Evolutionary conservation across 2,113 vertebrate species (phyloP), one percentile per base, ranked within the genome.

Genomic region (Sterrhoptilus dennistouni): DNA sequence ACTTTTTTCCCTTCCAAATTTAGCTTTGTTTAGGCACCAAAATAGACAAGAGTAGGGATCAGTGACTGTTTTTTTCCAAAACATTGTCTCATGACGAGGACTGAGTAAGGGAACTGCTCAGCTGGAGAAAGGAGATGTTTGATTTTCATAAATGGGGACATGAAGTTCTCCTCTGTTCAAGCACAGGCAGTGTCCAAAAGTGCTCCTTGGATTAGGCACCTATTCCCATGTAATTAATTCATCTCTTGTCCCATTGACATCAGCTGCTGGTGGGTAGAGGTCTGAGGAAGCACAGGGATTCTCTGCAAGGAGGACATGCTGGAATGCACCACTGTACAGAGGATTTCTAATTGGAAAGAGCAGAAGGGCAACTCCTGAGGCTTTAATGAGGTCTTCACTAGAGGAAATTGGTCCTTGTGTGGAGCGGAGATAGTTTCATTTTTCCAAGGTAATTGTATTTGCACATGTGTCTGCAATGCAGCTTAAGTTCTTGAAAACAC

Each of bases 1-100:
- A 47, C 68, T 94, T 93, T 85, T 88, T 66, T 88, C 54, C n/a
- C 20, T 86, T 88, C 93, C 91, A 92, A 89, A 93, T 95, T 96
- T 92, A 95, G 94, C 89, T 86, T 54, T 63, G 33, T 82, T 93
- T 70, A 65, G 60, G 45, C 80, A 86, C 86, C 49, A 77, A 90
- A 96, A 92, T 92, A 97, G 93, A 66, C 35, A 25, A 63, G 76
- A 89, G 83, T 66, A 78, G 54, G 35, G 79, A 90, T 63, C 0
- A 0, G 86, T 92, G 90, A 95, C 79, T 80, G 29, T 0, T 57
- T 94, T 85, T 96, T 95, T 96, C 83, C 94, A 95, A 96, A 90
- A 84, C 95, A 94, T 31, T 88, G 83, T 95, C 72, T 90, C 87
- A 56, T 27, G 25, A 57, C 2, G 5, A 50, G 65, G 72, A 49